Evolutionary conservation across 2,888 invertebrate species (phyloP), one percentile per base, ranked within the genome.

Genomic region (Rhodophaea formosa): DNA sequence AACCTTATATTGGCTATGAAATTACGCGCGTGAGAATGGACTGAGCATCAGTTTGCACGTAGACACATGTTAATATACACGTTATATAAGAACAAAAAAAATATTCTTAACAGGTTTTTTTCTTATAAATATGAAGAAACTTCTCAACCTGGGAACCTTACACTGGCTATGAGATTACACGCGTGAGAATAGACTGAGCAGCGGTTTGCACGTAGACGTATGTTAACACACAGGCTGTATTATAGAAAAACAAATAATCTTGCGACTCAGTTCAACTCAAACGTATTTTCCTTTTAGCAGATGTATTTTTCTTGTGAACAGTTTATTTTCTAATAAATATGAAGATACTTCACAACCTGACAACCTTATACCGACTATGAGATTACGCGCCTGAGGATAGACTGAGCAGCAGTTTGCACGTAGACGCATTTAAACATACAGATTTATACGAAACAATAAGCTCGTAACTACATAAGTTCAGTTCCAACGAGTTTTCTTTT

Each of bases 1-100:
- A 35, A 15, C 32, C 17, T 30, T 61, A 61, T 23, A 59, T 30
- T 58, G 65, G 67, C 64, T 69, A 51, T 63, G 64, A 71, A 77
- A 72, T 71, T 68, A 64, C 68, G 69, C 68, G 70, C 78, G 78
- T 79, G 75, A 68, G 66, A 76, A 79, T 65, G 67, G 65, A 63
- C 65, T 62, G 61, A 57, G 58, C 53, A 65, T 68, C 71, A 70
- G 74, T 81, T 78, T 72, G 62, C 77, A 81, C 80, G 81, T 82
- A 74, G 63, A 53, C 14, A 12, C 59, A 59, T 67, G 68, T 71
- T 71, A 69, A 70, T 66, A 67, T 71, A 67, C 68, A 65, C 59
- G 55, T 58, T 68, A n/a, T 68, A 68, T 59, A 64, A 62, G 61
- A n/a, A n/a, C n/a, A 56, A 62, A 62, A 57, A 60, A 49, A n/a